Evolutionary conservation across 2,113 vertebrate genomes (phyloP).

Genomic region (Pluvialis apricaria): DNA sequence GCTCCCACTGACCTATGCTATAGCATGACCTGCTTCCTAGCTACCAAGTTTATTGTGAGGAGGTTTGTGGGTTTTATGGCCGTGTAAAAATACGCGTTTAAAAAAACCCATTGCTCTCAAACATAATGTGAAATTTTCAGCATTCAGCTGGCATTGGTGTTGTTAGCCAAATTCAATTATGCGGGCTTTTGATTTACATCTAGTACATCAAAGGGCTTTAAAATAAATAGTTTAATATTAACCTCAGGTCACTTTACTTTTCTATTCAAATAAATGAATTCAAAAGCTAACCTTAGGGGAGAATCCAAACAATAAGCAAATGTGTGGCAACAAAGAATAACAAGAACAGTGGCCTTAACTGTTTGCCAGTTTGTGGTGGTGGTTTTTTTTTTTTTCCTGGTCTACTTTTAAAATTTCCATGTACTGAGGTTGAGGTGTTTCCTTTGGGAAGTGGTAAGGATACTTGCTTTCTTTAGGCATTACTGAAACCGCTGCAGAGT

Average conservation of each 20-base stretch:
- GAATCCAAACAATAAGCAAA: not conserved
- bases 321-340: not conserved
- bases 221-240: not conserved
- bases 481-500: not conserved
- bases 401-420: not conserved
- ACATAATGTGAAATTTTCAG: not conserved
- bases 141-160: not conserved
- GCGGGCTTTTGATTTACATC: not conserved
- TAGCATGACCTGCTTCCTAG: not conserved
- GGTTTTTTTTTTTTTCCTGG: accelerated
- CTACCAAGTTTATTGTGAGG: not conserved
- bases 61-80: not conserved
- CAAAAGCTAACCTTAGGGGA: not conserved
- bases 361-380: not conserved
- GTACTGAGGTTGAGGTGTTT: not conserved
- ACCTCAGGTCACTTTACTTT: not conserved
- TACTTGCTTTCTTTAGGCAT: not conserved
- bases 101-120: not conserved
- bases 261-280: not conserved
- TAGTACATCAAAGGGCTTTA: not conserved
- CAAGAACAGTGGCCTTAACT: not conserved
- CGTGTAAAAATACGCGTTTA: not conserved
- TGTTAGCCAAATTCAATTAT: not conserved
- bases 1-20: not conserved
- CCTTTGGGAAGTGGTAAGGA: not conserved